Percentiles rank a stretch among this genome's conserved stretches.
Evolutionary conservation across 2,797 vertebrate genomes (phyloP).

Genomic region (Danio jaintianensis): DNA sequence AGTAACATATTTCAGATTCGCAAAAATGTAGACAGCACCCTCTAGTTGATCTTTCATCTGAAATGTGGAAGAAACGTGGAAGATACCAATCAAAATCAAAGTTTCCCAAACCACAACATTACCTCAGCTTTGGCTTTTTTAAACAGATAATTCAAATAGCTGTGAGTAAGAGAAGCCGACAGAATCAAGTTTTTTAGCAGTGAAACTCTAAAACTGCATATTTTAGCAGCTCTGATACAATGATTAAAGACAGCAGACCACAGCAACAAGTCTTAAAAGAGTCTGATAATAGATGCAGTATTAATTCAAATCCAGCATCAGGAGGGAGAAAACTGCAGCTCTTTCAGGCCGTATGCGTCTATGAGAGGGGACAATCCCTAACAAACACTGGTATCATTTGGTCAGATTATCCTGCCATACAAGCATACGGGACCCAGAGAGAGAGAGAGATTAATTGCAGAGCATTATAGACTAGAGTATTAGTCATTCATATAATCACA

Average conservation of each 20-base stretch:
- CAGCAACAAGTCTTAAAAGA: not conserved
- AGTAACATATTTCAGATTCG: too few species aligned
- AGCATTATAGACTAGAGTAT: not conserved
- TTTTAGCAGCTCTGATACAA: not conserved
- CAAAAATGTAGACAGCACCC: too few species aligned
- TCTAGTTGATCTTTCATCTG: too few species aligned
- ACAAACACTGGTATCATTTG: slow-evolving; percentile 46
- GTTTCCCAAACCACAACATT: too few species aligned
- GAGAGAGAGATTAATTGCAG: slow-evolving; percentile 10
- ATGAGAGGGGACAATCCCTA: not conserved
- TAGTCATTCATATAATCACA: slow-evolving; percentile 38
- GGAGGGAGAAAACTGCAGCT: slow-evolving; percentile 23
- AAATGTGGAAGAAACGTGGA: too few species aligned
- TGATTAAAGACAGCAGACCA: slow-evolving; percentile 35
- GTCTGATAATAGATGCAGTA: slow-evolving; percentile 13
- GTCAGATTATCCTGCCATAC: slow-evolving; percentile 49
- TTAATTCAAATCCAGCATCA: slow-evolving; percentile 43
- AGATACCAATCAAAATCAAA: too few species aligned
- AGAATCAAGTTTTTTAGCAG: not conserved
- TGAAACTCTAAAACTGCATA: slow-evolving; percentile 4
- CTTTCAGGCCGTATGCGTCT: slow-evolving; percentile 35
- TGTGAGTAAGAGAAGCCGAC: slow-evolving; percentile 7
- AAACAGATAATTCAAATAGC: slow-evolving; percentile 3
- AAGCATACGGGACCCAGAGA: slow-evolving; percentile 10
- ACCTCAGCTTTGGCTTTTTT: too few species aligned